Evolutionary conservation across 53 echinoderm and acorn worm genomes (phyloP).

Genomic region (Hippasteria phrygiana): DNA sequence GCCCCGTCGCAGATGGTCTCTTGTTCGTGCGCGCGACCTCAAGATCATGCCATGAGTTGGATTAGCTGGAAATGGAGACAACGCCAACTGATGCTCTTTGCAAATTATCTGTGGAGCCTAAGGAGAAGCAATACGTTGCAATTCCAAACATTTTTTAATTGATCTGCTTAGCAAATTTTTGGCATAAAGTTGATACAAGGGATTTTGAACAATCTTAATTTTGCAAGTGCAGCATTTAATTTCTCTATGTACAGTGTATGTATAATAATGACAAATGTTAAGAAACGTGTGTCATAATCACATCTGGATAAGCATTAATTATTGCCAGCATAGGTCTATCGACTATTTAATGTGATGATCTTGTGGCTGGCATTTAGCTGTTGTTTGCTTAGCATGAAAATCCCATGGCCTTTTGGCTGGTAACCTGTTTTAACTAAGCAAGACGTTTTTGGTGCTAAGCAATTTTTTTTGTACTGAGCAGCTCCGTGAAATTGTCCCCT

Average conservation of each 20-base stretch:
- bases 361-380: too few relatives aligned
- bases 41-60: too few relatives aligned
- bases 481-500: too few relatives aligned
- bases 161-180: background rate
- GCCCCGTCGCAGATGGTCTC: background rate
- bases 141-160: background rate
- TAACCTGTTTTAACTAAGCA: too few relatives aligned
- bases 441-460: too few relatives aligned
- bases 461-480: too few relatives aligned
- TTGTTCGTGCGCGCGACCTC: background rate
- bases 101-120: background rate
- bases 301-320: background rate
- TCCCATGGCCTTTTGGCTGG: too few relatives aligned
- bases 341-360: background rate
- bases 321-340: background rate
- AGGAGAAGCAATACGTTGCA: background rate
- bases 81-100: too few relatives aligned
- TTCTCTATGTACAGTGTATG: constrained; percentile 7
- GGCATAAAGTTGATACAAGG: background rate
- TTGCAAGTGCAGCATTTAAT: constrained; percentile 1
- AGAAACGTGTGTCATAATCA: too few relatives aligned
- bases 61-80: too few relatives aligned
- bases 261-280: background rate
- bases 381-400: too few relatives aligned
- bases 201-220: background rate